Evolutionary conservation across 92 coral and sea anemone genomes (phyloP).

Genomic region (Umimayanthus chanpuru): DNA sequence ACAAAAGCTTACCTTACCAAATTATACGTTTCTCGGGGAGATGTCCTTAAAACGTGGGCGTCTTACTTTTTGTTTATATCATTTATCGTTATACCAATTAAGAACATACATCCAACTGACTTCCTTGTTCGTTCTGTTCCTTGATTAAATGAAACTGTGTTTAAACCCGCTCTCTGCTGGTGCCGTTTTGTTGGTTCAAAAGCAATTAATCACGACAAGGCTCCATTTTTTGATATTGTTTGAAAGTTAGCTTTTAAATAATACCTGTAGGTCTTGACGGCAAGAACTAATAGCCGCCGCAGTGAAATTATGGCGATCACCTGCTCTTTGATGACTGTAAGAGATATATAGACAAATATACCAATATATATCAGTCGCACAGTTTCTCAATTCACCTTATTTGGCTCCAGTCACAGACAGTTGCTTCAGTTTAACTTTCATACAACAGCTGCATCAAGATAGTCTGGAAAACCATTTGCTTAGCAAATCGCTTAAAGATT

Average conservation of each 20-base stretch:
- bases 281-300: neutral
- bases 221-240: constrained; percentile 26
- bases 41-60: neutral
- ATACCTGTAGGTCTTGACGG: constrained; percentile 20
- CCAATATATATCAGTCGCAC: neutral
- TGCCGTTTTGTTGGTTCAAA: constrained; percentile 18
- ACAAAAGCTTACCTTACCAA: constrained; percentile 1
- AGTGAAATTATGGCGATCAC: neutral
- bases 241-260: neutral
- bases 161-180: constrained; percentile 33
- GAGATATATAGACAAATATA: neutral
- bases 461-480: neutral
- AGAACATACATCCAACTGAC: constrained; percentile 1
- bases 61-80: neutral
- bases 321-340: neutral
- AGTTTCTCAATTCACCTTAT: neutral
- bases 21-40: neutral
- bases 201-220: constrained; percentile 20
- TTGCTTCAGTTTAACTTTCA: neutral
- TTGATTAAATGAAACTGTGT: constrained; percentile 16
- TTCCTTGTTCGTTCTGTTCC: neutral
- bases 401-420: neutral
- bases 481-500: neutral
- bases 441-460: neutral
- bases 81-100: neutral